Percentiles rank a stretch among this genome's conserved stretches.
Conservation (phyloP, 2,888 invertebrate genomes). For the Rhagonycha fulva region DNA sequence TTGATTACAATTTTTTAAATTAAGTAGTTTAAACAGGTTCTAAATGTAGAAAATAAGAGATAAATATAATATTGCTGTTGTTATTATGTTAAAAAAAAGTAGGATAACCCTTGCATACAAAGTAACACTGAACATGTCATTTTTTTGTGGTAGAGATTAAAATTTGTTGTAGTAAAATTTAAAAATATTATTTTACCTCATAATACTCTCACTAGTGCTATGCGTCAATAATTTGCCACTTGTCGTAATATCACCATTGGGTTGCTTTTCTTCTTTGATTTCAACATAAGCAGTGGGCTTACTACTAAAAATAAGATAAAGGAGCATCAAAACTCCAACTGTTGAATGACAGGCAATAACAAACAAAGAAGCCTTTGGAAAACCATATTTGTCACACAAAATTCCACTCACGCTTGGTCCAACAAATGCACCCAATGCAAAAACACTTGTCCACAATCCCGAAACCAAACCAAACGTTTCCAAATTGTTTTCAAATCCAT, state of each 20-base stretch:
- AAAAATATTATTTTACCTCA: slow-evolving; percentile 40
- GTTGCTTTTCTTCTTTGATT: slow-evolving; percentile 57
- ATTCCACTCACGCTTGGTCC: slow-evolving; percentile 79
- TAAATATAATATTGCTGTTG: background rate
- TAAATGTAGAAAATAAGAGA: background rate
- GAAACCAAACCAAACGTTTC: slow-evolving; percentile 90
- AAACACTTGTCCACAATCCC: slow-evolving; percentile 88
- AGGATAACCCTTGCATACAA: background rate
- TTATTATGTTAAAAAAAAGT: background rate
- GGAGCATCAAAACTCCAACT: slow-evolving; percentile 58
- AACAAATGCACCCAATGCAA: slow-evolving; percentile 85
- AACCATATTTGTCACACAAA: slow-evolving; percentile 74
- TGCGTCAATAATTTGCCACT: slow-evolving; percentile 45
- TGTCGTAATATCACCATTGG: slow-evolving; percentile 59
- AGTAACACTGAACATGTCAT: too few relatives aligned
- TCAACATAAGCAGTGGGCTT: slow-evolving; percentile 47
- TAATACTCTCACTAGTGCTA: slow-evolving; percentile 49
- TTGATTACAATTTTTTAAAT: background rate
- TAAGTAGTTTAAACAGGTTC: background rate
- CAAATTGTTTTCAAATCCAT: slow-evolving; percentile 81
- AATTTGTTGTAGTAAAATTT: background rate
- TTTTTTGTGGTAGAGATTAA: background rate
- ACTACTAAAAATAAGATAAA: slow-evolving; percentile 55
- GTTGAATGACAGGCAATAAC: slow-evolving; percentile 68
- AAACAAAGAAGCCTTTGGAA: slow-evolving; percentile 71